Conservation (phyloP, 2,797 vertebrate species). For the Karalla daura region DNA sequence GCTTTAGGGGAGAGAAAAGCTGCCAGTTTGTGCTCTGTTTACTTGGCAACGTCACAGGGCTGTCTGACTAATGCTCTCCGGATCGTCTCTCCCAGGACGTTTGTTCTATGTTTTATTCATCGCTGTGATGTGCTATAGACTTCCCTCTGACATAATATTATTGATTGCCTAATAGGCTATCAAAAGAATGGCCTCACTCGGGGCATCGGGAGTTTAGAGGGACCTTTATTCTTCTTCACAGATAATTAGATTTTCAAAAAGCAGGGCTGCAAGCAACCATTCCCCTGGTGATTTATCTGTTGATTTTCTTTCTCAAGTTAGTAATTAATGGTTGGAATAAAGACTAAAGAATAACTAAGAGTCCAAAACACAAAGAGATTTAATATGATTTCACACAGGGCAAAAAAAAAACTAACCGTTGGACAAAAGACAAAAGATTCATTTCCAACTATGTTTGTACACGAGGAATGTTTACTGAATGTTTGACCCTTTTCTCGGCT, state of each 20-base stretch:
- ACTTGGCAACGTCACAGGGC: conserved; percentile 75
- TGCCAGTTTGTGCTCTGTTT: conserved; percentile 78
- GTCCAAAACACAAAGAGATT: not conserved
- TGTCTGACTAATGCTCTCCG: conserved; percentile 79
- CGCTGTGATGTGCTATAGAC: conserved; percentile 73
- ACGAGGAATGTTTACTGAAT: not conserved
- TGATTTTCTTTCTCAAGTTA: not conserved
- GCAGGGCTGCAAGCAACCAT: conserved; percentile 13
- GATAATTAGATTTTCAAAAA: conserved; percentile 34
- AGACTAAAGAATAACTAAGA: no score
- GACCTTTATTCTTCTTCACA: conserved; percentile 29
- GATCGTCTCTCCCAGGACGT: conserved; percentile 75
- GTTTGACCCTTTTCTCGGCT: not conserved
- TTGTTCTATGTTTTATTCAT: conserved; percentile 79
- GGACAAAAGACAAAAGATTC: not conserved
- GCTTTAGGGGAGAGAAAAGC: conserved; percentile 67
- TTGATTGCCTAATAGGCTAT: conserved; percentile 74
- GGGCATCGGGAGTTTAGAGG: conserved; percentile 30
- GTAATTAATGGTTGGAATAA: not conserved
- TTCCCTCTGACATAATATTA: conserved; percentile 69
- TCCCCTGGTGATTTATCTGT: conserved; percentile 8
- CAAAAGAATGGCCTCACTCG: conserved; percentile 62
- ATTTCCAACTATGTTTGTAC: not conserved
- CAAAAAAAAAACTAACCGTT: no score
- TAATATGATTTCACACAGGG: not conserved